These are phyloP conservation scores for Anoncus sp. DNA, from an alignment of 2,888 invertebrate genomes.

Conservation along the genomic window DNA sequence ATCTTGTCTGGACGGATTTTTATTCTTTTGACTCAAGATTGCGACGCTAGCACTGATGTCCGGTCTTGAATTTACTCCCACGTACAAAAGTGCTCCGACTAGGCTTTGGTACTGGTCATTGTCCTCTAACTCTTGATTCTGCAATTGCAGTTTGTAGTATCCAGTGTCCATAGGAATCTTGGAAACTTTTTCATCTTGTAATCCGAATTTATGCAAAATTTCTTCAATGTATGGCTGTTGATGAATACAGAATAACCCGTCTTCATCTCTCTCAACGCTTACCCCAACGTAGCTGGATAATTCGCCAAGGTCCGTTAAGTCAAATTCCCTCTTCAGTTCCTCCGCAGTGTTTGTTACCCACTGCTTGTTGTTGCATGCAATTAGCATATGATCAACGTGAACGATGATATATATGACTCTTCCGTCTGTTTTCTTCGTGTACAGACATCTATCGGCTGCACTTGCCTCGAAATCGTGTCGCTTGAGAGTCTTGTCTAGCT, in stretches of 20 bases:
- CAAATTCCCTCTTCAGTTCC: constrained; percentile 55
- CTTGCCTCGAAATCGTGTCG: constrained; percentile 60
- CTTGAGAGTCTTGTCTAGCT: constrained; percentile 60
- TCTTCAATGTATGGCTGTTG: constrained; percentile 56
- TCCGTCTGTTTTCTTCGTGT: constrained; percentile 31
- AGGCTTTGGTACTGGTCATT: constrained; percentile 59
- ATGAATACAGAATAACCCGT: constrained; percentile 35
- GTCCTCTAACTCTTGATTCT: constrained; percentile 3
- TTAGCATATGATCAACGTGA: constrained; percentile 61
- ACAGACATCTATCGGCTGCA: constrained; percentile 68
- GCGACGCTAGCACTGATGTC: constrained; percentile 65
- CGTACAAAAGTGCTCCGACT: constrained; percentile 67
- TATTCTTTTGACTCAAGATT: constrained; percentile 71
- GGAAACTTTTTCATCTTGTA: constrained; percentile 58
- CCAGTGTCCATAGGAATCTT: constrained; percentile 57
- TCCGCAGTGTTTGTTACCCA: constrained; percentile 28
- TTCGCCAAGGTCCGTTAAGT: constrained; percentile 56
- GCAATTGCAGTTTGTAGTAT: constrained; percentile 40
- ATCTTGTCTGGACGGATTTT: constrained; percentile 32
- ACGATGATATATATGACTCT: constrained; percentile 49
- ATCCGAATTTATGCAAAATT: constrained; percentile 45
- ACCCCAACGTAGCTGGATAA: background rate
- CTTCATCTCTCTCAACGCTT: background rate
- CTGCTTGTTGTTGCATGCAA: constrained; percentile 35
- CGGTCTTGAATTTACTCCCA: constrained; percentile 66